Evolutionary conservation across 2,888 invertebrate species (phyloP).

Genomic region (Lepeophtheirus nordmannii): DNA sequence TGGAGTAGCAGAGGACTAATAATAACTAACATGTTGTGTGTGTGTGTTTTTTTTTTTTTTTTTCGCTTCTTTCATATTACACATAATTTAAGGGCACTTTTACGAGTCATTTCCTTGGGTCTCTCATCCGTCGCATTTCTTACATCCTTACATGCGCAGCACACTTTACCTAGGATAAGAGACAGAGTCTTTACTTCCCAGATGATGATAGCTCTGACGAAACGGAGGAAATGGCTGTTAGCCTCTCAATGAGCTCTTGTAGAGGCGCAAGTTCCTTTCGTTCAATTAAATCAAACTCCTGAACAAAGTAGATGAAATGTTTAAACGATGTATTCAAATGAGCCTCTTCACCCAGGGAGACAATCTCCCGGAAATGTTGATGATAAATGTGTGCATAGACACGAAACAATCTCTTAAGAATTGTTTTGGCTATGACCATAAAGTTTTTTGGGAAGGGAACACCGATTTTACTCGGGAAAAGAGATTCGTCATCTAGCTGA

Average conservation of each 20-base stretch:
- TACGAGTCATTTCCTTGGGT: too few species aligned
- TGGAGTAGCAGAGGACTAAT: too few species aligned
- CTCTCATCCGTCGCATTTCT: too few species aligned
- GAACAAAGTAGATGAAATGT: slow-evolving; percentile 79
- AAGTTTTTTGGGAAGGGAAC: slow-evolving; percentile 80
- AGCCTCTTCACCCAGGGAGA: slow-evolving; percentile 92
- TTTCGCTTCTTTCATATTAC: too few species aligned
- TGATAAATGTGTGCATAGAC: slow-evolving; percentile 99
- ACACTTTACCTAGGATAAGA: too few species aligned
- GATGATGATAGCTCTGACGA: background rate
- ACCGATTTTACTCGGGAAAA: slow-evolving; percentile 98
- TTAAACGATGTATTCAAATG: slow-evolving; percentile 99
- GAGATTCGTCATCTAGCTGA: slow-evolving; percentile 89
- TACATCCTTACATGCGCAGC: too few species aligned
- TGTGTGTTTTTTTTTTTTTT: too few species aligned
- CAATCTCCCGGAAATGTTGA: slow-evolving; percentile 92
- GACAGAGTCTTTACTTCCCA: too few species aligned
- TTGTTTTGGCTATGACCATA: slow-evolving; percentile 88
- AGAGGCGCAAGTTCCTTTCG: slow-evolving; percentile 87
- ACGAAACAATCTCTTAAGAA: slow-evolving; percentile 88
- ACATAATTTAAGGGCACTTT: too few species aligned
- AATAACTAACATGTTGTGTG: too few species aligned
- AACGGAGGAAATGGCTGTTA: slow-evolving; percentile 49
- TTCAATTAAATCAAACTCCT: slow-evolving; percentile 95
- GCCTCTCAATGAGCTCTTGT: slow-evolving; percentile 90